Evolutionary conservation across 2,113 vertebrate species (phyloP).

Genomic region (Xiphophorus maculatus): DNA sequence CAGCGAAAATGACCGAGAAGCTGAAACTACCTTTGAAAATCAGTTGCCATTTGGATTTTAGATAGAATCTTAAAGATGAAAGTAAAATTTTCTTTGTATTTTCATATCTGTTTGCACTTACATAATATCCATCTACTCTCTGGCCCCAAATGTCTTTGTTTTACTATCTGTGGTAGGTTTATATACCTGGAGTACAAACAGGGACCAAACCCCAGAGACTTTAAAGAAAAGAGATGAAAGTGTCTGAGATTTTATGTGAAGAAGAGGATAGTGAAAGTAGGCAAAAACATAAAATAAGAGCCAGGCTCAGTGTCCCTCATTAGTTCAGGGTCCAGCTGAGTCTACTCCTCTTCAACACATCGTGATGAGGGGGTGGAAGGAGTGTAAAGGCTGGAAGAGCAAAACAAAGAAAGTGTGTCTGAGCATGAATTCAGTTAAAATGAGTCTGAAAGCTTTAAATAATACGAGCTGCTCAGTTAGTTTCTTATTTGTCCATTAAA

Average conservation of each 20-base stretch:
- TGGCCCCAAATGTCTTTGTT: background rate
- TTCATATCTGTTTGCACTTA: background rate
- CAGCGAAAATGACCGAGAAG: background rate
- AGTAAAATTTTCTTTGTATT: background rate
- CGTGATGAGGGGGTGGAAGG: slow-evolving; percentile 22
- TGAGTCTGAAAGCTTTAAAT: slow-evolving; percentile 9
- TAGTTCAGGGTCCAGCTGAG: slow-evolving; percentile 45
- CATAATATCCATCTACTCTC: background rate
- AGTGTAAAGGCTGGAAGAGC: slow-evolving; percentile 13
- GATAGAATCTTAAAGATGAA: background rate
- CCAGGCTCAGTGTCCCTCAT: slow-evolving; percentile 18
- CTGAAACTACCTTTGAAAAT: background rate
- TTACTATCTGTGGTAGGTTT: background rate
- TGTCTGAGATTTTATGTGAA: slow-evolving; percentile 20
- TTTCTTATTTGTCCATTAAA: background rate
- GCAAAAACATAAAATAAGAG: slow-evolving; percentile 24
- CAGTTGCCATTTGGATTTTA: background rate
- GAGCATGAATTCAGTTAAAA: slow-evolving; percentile 7
- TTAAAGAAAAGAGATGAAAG: slow-evolving; percentile 18
- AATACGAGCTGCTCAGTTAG: background rate
- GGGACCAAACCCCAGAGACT: background rate
- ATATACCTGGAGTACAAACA: background rate
- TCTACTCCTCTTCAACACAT: slow-evolving; percentile 34
- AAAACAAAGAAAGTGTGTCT: slow-evolving; percentile 15
- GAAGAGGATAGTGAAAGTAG: slow-evolving; percentile 15